Evolutionary conservation across 2,888 invertebrate genomes (phyloP), one percentile per base, ranked within the genome.

Genomic region (Troides helena): DNA sequence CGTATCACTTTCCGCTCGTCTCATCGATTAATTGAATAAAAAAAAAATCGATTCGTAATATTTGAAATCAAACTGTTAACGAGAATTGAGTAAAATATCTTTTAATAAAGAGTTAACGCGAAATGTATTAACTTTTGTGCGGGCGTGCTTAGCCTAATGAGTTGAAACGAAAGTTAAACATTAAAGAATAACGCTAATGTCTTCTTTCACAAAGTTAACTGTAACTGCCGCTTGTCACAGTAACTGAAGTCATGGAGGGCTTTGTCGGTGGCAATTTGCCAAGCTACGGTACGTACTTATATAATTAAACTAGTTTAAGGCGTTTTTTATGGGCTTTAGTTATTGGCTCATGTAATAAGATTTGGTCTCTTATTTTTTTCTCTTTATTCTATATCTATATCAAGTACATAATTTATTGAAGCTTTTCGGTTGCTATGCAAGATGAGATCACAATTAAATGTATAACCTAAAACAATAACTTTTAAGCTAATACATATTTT

Each of bases 291-390:
- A 58, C 57, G 18, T 62, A 57, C 62, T 68, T 21, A 58, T 68
- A 67, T 36, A 67, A 67, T 57, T 62, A 62, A 62, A 67, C 46
- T 58, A 43, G 62, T 62, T 62, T 68, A 68, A 57, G 67, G 58
- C 57, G 23, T 57, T 68, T 8, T 57, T 67, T 67, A 62, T 56
- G 39, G 46, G 14, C 7, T 25, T 43, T 43, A 67, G 53, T 7
- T 67, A 57, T 67, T 67, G 67, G 59, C 36, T 66, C 21, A n/a
- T 59, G 30, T 66, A 46, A 59, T n/a, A 62, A 39, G 36, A 60
- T 6, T 60, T 60, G 18, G 8, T 60, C 36, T 30, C 2, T 50
- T 50, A 50, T 50, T 50, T 1, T 50, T 50, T 50, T 17, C 17
- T 50, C 17, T 50, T 50, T 14, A 14, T 12, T 3, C 30, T 50